Percentiles rank a stretch among this genome's conserved stretches.
These are phyloP conservation scores for Malurus alboscapulatus DNA, from an alignment of 2,113 vertebrate species.

Conservation along the genomic window DNA sequence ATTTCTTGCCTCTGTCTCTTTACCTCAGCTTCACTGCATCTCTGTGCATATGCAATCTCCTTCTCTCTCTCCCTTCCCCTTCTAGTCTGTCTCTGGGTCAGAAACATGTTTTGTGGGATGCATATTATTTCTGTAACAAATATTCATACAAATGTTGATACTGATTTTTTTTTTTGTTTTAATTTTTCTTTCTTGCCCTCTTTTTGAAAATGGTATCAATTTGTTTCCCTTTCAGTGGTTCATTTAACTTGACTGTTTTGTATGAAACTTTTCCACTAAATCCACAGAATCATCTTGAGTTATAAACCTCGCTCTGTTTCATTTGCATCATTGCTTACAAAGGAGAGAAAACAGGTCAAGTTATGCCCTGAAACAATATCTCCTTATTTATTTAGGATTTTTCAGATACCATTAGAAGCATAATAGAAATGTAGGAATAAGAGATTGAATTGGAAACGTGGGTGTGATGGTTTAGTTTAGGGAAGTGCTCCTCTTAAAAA, in stretches of 20 bases:
- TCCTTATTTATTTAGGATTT: constrained; percentile 23
- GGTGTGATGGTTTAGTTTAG: fast-evolving
- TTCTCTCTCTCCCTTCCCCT: not conserved
- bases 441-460: not conserved
- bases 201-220: not conserved
- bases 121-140: not conserved
- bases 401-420: not conserved
- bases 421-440: not conserved
- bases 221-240: not conserved
- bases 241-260: not conserved
- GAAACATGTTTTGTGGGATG: not conserved
- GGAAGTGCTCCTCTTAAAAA: not conserved
- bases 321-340: constrained; percentile 33
- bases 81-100: not conserved
- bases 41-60: not conserved
- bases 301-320: not conserved
- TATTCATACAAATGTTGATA: not conserved
- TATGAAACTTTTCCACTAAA: not conserved
- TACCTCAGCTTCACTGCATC: not conserved
- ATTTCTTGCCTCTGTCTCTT: not conserved
- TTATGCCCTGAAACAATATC: constrained; percentile 19
- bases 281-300: not conserved
- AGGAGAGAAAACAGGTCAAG: constrained; percentile 40
- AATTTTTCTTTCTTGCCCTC: not conserved
- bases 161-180: not conserved